Evolutionary conservation across 2,113 vertebrate genomes (phyloP), one percentile per base, ranked within the genome.

Genomic region (Gorsachius goisagi): DNA sequence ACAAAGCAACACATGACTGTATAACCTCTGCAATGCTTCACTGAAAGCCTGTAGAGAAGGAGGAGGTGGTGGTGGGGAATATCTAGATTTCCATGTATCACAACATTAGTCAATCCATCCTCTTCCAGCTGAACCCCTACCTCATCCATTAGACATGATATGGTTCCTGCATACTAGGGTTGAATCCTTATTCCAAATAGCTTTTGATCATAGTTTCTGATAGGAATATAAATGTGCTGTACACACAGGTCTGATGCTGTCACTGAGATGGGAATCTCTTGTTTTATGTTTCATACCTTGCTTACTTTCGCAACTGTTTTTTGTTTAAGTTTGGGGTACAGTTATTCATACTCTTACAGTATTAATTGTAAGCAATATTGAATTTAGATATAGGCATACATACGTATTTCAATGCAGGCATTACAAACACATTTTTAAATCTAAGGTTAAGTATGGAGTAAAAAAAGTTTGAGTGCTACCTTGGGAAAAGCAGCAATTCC

Each of bases 401-500:
- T 5, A 35, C 4, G 3, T 33, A 64, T 60, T 58, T 89, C 41
- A 45, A 7, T 17, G 37, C 37, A 85, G 22, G 15, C 58, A 89
- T 60, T 85, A 47, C 22, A 7, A 92, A 62, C 16, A 32, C 9
- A 33, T 49, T 85, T 88, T 92, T 23, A 88, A 84, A 78, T 33
- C 56, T 45, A 81, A 52, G n/a, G 28, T 75, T 75, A 89, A 85
- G 32, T 21, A 68, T 0, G 2, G 32, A 60, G 49, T 74, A 66
- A 93, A 92, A 62, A 76, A 77, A 45, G 23, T 88, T 89, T 45
- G 91, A 84, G 49, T 21, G 58, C 62, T 84, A 66, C 86, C 80
- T 62, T 82, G 92, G 86, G 76, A 93, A 96, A 96, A 94, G 53
- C 77, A 92, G 77, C 32, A 30, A 87, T 85, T 89, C 58, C 73